Evolutionary conservation across 1,140 invertebrate genomes (phyloP), one percentile per base, ranked within the genome.

Genomic region (Streblospio benedicti): DNA sequence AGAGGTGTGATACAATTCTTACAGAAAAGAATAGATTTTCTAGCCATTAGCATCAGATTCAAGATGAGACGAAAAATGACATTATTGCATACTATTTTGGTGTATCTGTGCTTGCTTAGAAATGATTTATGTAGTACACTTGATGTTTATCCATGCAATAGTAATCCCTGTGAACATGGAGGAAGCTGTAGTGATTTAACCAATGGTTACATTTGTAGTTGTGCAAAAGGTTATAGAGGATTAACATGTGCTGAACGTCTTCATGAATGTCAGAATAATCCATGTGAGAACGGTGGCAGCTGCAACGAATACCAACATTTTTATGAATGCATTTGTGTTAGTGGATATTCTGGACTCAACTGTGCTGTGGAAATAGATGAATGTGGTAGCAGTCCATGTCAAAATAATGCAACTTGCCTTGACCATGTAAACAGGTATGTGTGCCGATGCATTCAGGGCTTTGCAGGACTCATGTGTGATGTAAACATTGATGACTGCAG

Each of bases 391-490:
- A 41, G 35, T 18, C 41, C 38, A 12, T 57, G 55, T 35, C 16
- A 2, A 14, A 57, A 57, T 27, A 30, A 44, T 44, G 3, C 55
- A 18, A 44, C 55, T 14, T 57, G 55, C 38, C 23, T 62, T 35
- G 23, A 38, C 6, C 35, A 20, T 2, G 18, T 4, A 25, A 45
- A 20, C 2, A 3, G 2, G 12, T 57, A 59, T 28, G 49, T 43
- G 12, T 68, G 67, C 56, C 27, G 44, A 6, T 68, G 67, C 57
- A 57, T 63, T 12, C 53, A 56, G 57, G 92, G 92, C 18, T 95
- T 91, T 90, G 89, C 88, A 0, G 92, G 91, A 2, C 81, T 86
- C 0, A 90, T 93, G 69, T 95, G 93, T 75, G 89, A 88, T 18
- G 84, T 87, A 67, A 95, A 95, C 79, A 93, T 93, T 67, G 90